phyloP scores from a whole-genome alignment of 2,797 vertebrate species.

The Bradypus variegatus region DNA sequence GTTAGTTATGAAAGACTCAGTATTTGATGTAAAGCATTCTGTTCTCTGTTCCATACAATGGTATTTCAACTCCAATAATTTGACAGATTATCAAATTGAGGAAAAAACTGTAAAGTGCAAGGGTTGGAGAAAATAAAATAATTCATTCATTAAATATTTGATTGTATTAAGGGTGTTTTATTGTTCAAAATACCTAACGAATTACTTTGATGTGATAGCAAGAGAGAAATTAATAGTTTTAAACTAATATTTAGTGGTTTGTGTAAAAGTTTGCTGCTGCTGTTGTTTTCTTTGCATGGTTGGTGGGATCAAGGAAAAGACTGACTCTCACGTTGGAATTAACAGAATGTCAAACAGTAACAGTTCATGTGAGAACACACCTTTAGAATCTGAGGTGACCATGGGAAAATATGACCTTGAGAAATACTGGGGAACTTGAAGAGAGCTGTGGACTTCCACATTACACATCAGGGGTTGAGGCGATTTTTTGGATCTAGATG shows the following conservation, averaged over 20 bases:
- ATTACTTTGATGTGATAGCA: neutral
- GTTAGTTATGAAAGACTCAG: neutral
- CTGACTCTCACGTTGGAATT: neutral
- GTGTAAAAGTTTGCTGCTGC: neutral
- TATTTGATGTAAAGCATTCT: neutral
- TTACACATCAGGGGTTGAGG: neutral
- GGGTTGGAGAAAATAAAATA: neutral
- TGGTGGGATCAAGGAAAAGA: neutral
- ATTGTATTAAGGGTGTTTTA: neutral
- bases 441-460: neutral
- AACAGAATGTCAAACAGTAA: neutral
- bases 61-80: neutral
- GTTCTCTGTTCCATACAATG: neutral
- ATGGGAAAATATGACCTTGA: neutral
- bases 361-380: neutral
- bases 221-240: neutral
- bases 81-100: neutral
- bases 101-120: neutral
- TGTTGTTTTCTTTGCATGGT: neutral
- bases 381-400: neutral
- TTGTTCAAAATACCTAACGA: neutral
- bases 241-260: neutral
- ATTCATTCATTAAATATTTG: neutral
- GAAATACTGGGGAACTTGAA: neutral
- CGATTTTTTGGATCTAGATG: neutral